phyloP scores from a whole-genome alignment of 1,140 invertebrate genomes.

The Drosophila paulistorum region DNA sequence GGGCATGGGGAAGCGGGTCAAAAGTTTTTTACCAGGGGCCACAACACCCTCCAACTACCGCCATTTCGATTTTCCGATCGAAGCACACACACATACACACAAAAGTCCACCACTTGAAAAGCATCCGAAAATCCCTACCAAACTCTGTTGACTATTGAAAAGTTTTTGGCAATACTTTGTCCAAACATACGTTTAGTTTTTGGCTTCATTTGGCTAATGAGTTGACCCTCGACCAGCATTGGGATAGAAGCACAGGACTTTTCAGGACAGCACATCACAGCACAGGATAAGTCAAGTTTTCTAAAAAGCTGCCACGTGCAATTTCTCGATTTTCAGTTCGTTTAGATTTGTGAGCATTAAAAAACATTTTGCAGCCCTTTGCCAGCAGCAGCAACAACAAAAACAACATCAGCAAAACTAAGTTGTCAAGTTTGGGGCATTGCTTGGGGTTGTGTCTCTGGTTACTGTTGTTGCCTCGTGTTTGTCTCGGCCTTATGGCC shows the following conservation, averaged over 20 bases:
- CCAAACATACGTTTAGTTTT: conserved; percentile 67
- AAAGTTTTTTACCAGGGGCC: conserved; percentile 57
- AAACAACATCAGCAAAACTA: conserved; percentile 40
- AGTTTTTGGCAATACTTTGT: conserved; percentile 65
- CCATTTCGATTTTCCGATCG: conserved; percentile 66
- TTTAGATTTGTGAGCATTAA: conserved; percentile 53
- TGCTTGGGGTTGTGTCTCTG: background rate
- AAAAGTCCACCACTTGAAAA: background rate
- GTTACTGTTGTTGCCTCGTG: conserved; percentile 8
- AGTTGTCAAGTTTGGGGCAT: conserved; percentile 61
- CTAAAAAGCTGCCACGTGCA: conserved; percentile 56
- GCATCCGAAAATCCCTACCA: conserved; percentile 6
- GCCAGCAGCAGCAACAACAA: conserved; percentile 40
- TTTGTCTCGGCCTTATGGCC: conserved; percentile 64
- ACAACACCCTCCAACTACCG: background rate
- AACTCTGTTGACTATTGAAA: conserved; percentile 48
- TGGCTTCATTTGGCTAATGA: conserved; percentile 77
- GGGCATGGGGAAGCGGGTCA: conserved; percentile 16
- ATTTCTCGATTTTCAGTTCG: conserved; percentile 38
- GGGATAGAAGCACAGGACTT: no score
- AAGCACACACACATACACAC: background rate
- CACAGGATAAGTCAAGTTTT: conserved; percentile 9
- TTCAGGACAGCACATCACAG: no score
- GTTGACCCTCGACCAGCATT: conserved; percentile 48
- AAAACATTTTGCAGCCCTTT: conserved; percentile 47